phyloP scores from a whole-genome alignment of 1,140 invertebrate genomes.

The Sitophilus oryzae region DNA sequence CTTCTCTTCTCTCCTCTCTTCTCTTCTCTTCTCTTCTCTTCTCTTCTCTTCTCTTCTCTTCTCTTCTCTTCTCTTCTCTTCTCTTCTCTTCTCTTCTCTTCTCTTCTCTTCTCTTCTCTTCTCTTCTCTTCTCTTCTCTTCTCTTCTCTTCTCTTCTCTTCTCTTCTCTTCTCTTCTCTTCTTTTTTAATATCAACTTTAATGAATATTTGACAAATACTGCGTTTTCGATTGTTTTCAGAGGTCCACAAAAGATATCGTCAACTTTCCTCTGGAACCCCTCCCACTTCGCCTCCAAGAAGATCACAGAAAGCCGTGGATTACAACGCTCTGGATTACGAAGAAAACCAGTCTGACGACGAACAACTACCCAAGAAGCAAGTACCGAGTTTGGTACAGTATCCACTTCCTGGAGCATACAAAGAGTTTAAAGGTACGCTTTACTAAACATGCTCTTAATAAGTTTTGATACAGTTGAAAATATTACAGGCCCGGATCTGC shows the following conservation, averaged over 20 bases:
- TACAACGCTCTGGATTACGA: constrained; percentile 49
- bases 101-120: too few species aligned
- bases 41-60: too few species aligned
- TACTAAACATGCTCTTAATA: too few species aligned
- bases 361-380: constrained; percentile 29
- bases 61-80: too few species aligned
- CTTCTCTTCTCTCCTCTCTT: too few species aligned
- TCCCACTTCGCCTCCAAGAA: constrained; percentile 12
- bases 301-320: constrained; percentile 33
- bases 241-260: constrained; percentile 14
- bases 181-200: too few species aligned
- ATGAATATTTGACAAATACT: too few species aligned
- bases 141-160: too few species aligned
- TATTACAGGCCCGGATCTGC: neutral
- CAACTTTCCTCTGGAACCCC: constrained; percentile 8
- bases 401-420: constrained; percentile 29
- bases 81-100: too few species aligned
- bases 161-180: too few species aligned
- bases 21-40: too few species aligned
- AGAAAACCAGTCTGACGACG: constrained; percentile 39
- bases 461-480: neutral
- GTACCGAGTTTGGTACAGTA: constrained; percentile 44
- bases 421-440: constrained; percentile 25
- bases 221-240: constrained; percentile 1
- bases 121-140: too few species aligned